These are phyloP conservation scores for Cassiopea andromeda DNA, from an alignment of 30 jellyfish, hydroid and myxozoan genomes.

Conservation along the genomic window DNA sequence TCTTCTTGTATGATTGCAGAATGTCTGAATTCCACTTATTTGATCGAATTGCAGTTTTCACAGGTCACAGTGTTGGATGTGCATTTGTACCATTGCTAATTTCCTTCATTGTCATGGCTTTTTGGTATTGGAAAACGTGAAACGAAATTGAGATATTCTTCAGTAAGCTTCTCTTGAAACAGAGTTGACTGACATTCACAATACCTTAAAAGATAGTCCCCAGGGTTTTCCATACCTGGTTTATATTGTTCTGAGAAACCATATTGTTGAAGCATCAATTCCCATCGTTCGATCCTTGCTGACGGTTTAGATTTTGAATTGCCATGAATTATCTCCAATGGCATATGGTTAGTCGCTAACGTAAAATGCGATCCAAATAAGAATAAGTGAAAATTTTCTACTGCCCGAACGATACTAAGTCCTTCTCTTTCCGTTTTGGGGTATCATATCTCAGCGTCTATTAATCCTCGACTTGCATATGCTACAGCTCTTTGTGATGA, in stretches of 20 bases:
- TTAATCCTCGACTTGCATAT: slow-evolving; percentile 37
- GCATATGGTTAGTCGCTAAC: not conserved
- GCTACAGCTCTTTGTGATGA: not conserved
- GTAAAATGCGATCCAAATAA: not conserved
- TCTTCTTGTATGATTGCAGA: not conserved
- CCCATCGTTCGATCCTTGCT: slow-evolving; percentile 30
- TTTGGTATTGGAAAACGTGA: slow-evolving; percentile 26
- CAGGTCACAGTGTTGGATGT: not conserved
- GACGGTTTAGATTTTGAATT: slow-evolving; percentile 16
- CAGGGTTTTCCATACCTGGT: slow-evolving; percentile 37
- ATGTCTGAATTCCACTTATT: not conserved
- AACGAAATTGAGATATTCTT: slow-evolving; percentile 22
- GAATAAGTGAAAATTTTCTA: not conserved
- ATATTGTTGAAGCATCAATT: slow-evolving; percentile 22
- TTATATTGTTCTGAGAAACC: slow-evolving; percentile 5
- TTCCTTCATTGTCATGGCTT: not conserved
- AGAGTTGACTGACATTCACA: not conserved
- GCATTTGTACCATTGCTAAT: not conserved
- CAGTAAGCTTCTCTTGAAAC: slow-evolving; percentile 7
- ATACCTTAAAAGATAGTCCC: slow-evolving; percentile 54
- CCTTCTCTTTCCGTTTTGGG: slow-evolving; percentile 50
- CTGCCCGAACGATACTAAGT: slow-evolving; percentile 2
- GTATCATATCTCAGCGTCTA: slow-evolving; percentile 26
- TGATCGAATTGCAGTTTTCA: not conserved
- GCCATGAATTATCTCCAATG: not conserved